Conservation (phyloP, 92 coral and sea anemone species). For the Bergia sp. region DNA sequence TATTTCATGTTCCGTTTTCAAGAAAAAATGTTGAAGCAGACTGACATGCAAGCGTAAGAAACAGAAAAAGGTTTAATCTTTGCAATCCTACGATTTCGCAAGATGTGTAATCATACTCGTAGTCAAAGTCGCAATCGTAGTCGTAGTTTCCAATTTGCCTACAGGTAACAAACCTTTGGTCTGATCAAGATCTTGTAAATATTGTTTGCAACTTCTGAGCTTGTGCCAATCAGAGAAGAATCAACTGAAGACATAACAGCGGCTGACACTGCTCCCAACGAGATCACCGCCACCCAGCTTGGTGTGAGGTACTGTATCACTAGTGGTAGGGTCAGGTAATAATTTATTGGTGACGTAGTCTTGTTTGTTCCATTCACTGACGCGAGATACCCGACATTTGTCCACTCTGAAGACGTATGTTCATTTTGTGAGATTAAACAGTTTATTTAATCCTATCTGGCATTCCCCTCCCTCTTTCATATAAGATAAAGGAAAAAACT, state of each 20-base stretch:
- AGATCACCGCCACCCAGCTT: slow-evolving; percentile 49
- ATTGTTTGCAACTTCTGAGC: slow-evolving; percentile 56
- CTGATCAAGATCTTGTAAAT: slow-evolving; percentile 55
- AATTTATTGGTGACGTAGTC: slow-evolving; percentile 19
- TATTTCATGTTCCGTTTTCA: no score
- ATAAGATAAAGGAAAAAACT: no score
- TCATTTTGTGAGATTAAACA: no score
- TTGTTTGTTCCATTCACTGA: slow-evolving; percentile 29
- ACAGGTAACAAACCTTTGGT: slow-evolving; percentile 48
- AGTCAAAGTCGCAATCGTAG: no score
- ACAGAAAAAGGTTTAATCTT: no score
- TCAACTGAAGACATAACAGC: slow-evolving; percentile 74
- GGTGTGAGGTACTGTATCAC: slow-evolving; percentile 68
- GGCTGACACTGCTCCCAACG: slow-evolving; percentile 67
- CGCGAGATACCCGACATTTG: slow-evolving; percentile 31
- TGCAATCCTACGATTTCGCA: no score
- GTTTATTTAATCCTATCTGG: no score
- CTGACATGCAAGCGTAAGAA: no score
- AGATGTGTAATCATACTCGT: no score
- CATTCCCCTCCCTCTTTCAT: no score
- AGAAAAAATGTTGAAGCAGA: no score
- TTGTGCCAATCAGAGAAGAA: slow-evolving; percentile 55
- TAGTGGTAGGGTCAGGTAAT: slow-evolving; percentile 51
- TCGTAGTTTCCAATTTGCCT: no score
- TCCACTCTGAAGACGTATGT: slow-evolving; percentile 58